Evolutionary conservation across 2,797 vertebrate species (phyloP), one percentile per base, ranked within the genome.

Genomic region (Leptoclinus maculatus): DNA sequence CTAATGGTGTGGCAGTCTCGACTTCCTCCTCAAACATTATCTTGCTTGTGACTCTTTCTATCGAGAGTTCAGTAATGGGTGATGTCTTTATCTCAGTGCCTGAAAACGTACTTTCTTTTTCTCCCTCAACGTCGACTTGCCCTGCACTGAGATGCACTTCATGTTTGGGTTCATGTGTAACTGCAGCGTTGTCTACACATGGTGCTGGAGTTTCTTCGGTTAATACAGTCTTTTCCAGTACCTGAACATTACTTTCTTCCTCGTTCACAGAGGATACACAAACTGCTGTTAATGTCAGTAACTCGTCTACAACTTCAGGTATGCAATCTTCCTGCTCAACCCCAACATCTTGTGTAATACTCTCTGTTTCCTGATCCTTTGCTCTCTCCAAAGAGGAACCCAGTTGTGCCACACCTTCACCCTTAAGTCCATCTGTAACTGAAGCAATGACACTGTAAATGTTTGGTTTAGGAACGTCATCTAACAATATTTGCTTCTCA

Each of bases 1-100:
- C 51, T 49, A 89, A 23, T 2, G 3, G 39, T 38, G 73, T 84
- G 63, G 91, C 11, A 0, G 66, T 71, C 69, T 95, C 94, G 43
- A 80, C 74, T 34, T 78, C 2, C 1, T 93, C 83, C 7, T 78
- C 79, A 32, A 67, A 17, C 66, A 80, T 63, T 16, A 59, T 25
- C 57, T 83, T 76, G 66, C 23, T 71, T 73, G 62, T 66, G 14
- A 54, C 32, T 11, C 43, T 74, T 23, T 73, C 63, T 8, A 75
- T 72, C 14, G 62, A 19, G 29, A 85, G 64, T 83, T 91, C 89
- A 8, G 4, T 32, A 2, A 16, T 71, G 16, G 77, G 57, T 73
- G 84, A 64, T 29, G n/a, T 25, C 39, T 72, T 82, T 25, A 71
- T 54, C 56, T 77, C 69, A 53, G 47, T 66, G 51, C 41, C 69